Base-by-base conservation (phyloP, 2,797 vertebrate genomes). In the Thripadectes ignobilis region DNA sequence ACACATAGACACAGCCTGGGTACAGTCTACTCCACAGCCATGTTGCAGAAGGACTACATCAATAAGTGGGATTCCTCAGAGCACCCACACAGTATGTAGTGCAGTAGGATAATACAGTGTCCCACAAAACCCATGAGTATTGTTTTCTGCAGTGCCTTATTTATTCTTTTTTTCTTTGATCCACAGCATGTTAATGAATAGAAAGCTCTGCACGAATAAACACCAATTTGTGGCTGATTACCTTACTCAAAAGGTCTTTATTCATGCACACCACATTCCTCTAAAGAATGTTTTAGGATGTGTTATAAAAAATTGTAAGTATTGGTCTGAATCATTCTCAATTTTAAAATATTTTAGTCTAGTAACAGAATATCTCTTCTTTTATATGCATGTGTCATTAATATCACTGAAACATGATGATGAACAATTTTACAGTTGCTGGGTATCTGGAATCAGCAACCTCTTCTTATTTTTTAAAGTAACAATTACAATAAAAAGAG, bases 321-420 rank as follows among this genome's bases (percentile, higher is more conserved):
- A 57, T 73, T 69, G 20, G 41, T 80, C 49, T 48, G 62, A 89
- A 61, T 78, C 3, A 49, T 88, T 90, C 30, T 39, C 1, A 14
- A 26, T 62, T 73, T 72, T 18, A 67, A 96, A 94, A 74, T 52
- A 73, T 43, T 85, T 92, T 87, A 69, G 48, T 89, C 14, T 93
- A 55, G 27, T 87, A 92, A 87, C 41, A 95, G 77, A 94, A 3
- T 81, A 63, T 30, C 36, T 32, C 30, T 81, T 83, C n/a, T 38
- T 87, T 38, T 10, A 58, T 45, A 16, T 8, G 3, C 19, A 3
- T 12, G 15, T 54, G 13, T 65, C 54, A 66, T 77, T 66, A 66
- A 81, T 71, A 63, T 89, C 59, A 79, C 61, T 89, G 49, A 82
- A 62, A 91, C 10, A 4, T 26, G 8, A 58, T 49, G 39, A 54